Evolutionary conservation across 53 echinoderm and acorn worm genomes (phyloP).

Genomic region (Luidia sarsii): DNA sequence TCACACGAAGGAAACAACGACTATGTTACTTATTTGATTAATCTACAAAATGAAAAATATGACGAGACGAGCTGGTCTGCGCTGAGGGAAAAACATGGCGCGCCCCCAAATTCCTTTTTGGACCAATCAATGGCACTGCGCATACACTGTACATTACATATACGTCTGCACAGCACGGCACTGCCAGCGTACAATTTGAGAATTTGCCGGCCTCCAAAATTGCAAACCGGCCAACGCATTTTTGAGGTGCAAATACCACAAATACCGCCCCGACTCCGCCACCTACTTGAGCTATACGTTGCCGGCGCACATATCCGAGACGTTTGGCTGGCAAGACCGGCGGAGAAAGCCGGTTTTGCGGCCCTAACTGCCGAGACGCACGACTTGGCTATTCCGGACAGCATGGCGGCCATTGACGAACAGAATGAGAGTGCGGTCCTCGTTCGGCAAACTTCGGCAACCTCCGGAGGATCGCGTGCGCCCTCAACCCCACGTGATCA

Average conservation of each 20-base stretch:
- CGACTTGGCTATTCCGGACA: slow-evolving; percentile 77
- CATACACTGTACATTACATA: no score
- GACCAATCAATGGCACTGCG: no score
- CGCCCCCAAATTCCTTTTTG: no score
- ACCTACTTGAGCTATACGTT: slow-evolving; percentile 86
- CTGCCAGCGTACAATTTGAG: no score
- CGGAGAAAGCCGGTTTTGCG: slow-evolving; percentile 77
- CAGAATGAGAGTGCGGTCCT: slow-evolving; percentile 41
- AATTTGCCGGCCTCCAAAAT: slow-evolving; percentile 5
- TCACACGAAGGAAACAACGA: no score
- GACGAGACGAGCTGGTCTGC: no score
- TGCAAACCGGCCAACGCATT: not conserved
- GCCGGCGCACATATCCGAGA: slow-evolving; percentile 76
- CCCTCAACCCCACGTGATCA: slow-evolving; percentile 49
- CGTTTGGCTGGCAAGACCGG: slow-evolving; percentile 75
- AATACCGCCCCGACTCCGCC: not conserved
- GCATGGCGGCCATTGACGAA: slow-evolving; percentile 82
- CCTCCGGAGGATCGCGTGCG: slow-evolving; percentile 39
- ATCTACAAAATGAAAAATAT: no score
- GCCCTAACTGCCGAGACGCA: slow-evolving; percentile 91
- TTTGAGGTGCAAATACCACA: not conserved
- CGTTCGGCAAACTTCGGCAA: slow-evolving; percentile 53
- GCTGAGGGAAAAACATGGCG: no score
- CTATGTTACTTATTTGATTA: no score
- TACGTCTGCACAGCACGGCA: not conserved